phyloP scores from a whole-genome alignment of 2,797 vertebrate genomes.

The Notolepis coatsorum region DNA sequence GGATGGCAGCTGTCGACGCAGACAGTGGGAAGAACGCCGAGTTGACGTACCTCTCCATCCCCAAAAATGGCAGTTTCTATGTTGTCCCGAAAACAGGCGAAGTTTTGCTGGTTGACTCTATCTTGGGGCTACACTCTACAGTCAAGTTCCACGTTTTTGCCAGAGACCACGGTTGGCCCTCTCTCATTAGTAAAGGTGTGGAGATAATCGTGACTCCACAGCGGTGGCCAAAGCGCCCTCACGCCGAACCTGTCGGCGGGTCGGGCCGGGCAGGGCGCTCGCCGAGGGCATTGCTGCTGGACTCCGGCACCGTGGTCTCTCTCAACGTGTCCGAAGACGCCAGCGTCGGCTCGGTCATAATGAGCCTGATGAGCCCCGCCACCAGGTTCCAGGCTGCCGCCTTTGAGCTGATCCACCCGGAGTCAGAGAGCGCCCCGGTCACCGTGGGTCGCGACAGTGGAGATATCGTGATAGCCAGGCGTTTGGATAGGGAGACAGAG shows the following conservation, averaged over 20 bases:
- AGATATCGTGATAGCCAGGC: constrained; percentile 80
- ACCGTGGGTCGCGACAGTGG: constrained; percentile 84
- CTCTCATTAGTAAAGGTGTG: constrained; percentile 80
- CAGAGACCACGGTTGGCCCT: constrained; percentile 86
- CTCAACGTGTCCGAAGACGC: constrained; percentile 86
- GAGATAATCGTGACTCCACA: constrained; percentile 80
- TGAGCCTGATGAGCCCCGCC: constrained; percentile 77
- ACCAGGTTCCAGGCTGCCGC: constrained; percentile 74
- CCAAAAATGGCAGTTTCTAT: constrained; percentile 86
- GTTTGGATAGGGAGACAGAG: constrained; percentile 85
- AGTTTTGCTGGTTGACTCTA: constrained; percentile 88
- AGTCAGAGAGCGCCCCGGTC: constrained; percentile 77
- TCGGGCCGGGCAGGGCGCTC: constrained; percentile 47
- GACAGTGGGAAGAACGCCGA: constrained; percentile 89
- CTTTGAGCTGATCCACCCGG: constrained; percentile 85
- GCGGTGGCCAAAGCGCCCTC: constrained; percentile 59
- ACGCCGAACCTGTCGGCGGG: constrained; percentile 5
- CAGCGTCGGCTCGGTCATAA: constrained; percentile 81
- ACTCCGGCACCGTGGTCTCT: constrained; percentile 61
- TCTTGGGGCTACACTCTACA: constrained; percentile 79
- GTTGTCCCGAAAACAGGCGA: constrained; percentile 91
- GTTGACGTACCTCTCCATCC: constrained; percentile 83
- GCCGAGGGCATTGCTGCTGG: constrained; percentile 65
- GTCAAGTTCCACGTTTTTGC: constrained; percentile 82
- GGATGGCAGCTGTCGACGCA: constrained; percentile 79